These are phyloP conservation scores for Rhingia campestris DNA, from an alignment of 2,888 invertebrate species.

Conservation along the genomic window DNA sequence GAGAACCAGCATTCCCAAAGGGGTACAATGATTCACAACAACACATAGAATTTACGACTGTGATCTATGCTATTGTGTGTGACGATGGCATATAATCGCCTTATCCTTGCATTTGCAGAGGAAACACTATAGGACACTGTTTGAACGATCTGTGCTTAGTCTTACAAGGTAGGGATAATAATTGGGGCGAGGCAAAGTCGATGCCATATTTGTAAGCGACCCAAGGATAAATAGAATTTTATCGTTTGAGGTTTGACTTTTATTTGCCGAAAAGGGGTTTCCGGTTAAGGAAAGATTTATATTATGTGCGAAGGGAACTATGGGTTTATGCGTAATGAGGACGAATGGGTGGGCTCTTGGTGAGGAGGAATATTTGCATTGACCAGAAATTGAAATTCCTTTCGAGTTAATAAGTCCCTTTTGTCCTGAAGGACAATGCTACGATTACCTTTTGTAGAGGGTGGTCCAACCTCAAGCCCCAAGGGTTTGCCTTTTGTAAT, in stretches of 20 bases:
- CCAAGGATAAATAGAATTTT: constrained; percentile 62
- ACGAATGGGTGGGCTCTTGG: not conserved
- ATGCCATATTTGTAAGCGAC: constrained; percentile 28
- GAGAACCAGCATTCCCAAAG: constrained; percentile 18
- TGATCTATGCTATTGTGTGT: constrained; percentile 41
- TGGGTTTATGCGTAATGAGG: constrained; percentile 11
- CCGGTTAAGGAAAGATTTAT: not conserved
- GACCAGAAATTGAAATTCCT: too few species aligned
- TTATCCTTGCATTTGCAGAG: constrained; percentile 65
- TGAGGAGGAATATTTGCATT: too few species aligned
- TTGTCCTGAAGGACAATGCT: too few species aligned
- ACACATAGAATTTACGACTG: constrained; percentile 55
- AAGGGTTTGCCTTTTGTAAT: not conserved
- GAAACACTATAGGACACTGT: constrained; percentile 26
- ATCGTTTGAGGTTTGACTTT: constrained; percentile 42
- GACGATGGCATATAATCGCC: constrained; percentile 54
- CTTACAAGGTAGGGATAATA: constrained; percentile 30
- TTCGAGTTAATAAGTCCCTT: too few species aligned
- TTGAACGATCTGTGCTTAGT: constrained; percentile 37
- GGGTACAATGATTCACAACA: constrained; percentile 57
- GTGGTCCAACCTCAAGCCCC: not conserved
- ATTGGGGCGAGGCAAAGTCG: not conserved
- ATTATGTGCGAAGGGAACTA: not conserved
- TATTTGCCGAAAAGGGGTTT: constrained; percentile 22
- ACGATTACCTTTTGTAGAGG: not conserved